Evolutionary conservation across 2,888 invertebrate genomes (phyloP).

Genomic region (Microctonus hyperodae): DNA sequence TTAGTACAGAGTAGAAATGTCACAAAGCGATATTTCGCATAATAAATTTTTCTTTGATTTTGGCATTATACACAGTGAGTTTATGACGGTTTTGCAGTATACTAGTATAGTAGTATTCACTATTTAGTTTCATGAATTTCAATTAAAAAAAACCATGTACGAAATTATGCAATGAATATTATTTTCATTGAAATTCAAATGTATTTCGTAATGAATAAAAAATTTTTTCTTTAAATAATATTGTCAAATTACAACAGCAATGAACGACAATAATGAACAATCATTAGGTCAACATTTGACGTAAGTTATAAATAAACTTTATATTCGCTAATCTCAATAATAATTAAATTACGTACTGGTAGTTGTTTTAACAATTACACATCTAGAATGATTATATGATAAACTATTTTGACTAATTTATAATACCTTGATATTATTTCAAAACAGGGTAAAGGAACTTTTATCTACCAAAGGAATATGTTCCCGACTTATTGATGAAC

Average conservation of each 20-base stretch:
- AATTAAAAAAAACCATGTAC: too few relatives aligned
- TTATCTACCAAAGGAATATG: conserved; percentile 54
- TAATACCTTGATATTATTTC: not conserved
- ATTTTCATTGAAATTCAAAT: not conserved
- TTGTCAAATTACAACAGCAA: not conserved
- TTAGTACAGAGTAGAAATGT: too few relatives aligned
- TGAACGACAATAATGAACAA: conserved; percentile 3
- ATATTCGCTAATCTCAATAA: not conserved
- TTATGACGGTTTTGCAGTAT: too few relatives aligned
- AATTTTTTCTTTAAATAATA: not conserved
- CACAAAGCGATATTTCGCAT: too few relatives aligned
- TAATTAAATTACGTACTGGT: not conserved
- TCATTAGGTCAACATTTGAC: conserved; percentile 12
- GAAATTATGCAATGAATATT: too few relatives aligned
- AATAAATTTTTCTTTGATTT: too few relatives aligned
- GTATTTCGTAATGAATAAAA: conserved; percentile 26
- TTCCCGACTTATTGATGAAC: conserved; percentile 51
- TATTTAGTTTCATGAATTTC: too few relatives aligned
- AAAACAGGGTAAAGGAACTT: conserved; percentile 52
- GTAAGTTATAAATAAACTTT: conserved; percentile 1
- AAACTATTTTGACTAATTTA: not conserved
- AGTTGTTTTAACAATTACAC: too few relatives aligned
- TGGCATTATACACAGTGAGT: too few relatives aligned
- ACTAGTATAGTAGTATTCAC: too few relatives aligned
- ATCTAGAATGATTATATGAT: too few relatives aligned